Base-by-base conservation (phyloP, 1,140 invertebrate species). In the Colletes gigas region DNA sequence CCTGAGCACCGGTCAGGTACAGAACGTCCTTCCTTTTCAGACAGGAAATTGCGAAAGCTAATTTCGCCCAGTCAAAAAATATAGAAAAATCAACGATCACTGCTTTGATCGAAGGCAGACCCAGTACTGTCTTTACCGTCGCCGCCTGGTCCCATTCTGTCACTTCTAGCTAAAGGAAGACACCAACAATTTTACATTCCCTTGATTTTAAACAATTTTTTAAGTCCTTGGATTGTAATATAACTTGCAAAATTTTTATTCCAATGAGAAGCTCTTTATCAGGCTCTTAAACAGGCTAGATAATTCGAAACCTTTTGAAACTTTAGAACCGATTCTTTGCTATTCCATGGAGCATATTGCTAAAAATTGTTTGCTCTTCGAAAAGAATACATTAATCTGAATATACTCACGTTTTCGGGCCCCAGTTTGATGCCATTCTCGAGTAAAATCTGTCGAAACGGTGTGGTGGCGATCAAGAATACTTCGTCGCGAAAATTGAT, bases 401-500 rank as follows among this genome's bases (percentile, higher is more conserved):
- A 50, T 83, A 70, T 76, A 87, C 88, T 90, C 39, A 92, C 91
- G 17, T 69, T 52, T 62, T 83, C 19, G 10, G 83, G 55, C 3
- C 50, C 50, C 39, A 90, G n/a, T 44, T 72, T 71, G 60, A 92
- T 88, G 44, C 90, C 90, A 15, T 15, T 67, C 0, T 88, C 65
- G 10, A 50, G 60, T 4, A 93, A 81, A 17, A 67, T 15, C 14
- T 89, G 12, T 8, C 59, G 67, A 21, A 91, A 85, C 3, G 81
- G 4, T 12, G 67, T 10, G 17, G 88, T 84, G 5, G 89, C 92
- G 14, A 94, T 92, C 0, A 92, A 90, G 68, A 93, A 94, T 70
- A 92, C 92, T 21, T 94, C 88, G 0, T 89, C 93, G 4, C 93
- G 47, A 72, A 94, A 94, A 7, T 92, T 78, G 10, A 93, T 91